Conservation (phyloP, 1,140 invertebrate species). For the Scaptomyza hsui region DNA sequence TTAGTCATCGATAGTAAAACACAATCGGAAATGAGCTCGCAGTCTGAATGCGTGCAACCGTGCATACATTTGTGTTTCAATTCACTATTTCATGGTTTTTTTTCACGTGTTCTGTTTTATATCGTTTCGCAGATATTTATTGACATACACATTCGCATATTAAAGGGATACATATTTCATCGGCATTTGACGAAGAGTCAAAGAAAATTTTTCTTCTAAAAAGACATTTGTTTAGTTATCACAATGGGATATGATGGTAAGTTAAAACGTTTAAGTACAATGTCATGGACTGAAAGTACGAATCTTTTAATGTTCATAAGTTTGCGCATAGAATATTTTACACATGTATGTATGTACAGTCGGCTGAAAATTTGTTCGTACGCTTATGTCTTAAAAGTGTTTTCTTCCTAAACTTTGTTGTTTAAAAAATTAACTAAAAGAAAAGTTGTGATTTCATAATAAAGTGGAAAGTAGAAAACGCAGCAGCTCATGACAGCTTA, state of each 20-base stretch:
- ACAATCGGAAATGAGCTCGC: not conserved
- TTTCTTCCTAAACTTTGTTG: too few relatives aligned
- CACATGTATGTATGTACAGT: constrained; percentile 25
- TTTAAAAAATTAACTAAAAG: too few relatives aligned
- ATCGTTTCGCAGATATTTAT: constrained; percentile 63
- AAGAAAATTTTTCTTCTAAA: constrained; percentile 52
- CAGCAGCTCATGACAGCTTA: too few relatives aligned
- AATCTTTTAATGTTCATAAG: constrained; percentile 4
- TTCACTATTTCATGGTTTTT: constrained; percentile 48
- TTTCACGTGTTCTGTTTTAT: constrained; percentile 74
- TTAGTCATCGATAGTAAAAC: constrained; percentile 18
- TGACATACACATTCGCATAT: constrained; percentile 63
- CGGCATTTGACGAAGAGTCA: constrained; percentile 59
- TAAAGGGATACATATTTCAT: constrained; percentile 68
- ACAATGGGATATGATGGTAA: constrained; percentile 72
- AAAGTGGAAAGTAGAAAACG: too few relatives aligned
- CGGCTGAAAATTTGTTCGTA: too few relatives aligned
- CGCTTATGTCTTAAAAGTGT: too few relatives aligned
- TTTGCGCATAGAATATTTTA: constrained; percentile 26
- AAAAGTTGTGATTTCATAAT: too few relatives aligned
- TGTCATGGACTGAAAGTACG: constrained; percentile 18
- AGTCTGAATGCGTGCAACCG: constrained; percentile 11
- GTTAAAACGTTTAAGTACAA: constrained; percentile 4
- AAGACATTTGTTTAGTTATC: constrained; percentile 30
- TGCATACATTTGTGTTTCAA: constrained; percentile 40